Evolutionary conservation across 2,888 invertebrate genomes (phyloP), one percentile per base, ranked within the genome.

Genomic region (Agrilus mali): DNA sequence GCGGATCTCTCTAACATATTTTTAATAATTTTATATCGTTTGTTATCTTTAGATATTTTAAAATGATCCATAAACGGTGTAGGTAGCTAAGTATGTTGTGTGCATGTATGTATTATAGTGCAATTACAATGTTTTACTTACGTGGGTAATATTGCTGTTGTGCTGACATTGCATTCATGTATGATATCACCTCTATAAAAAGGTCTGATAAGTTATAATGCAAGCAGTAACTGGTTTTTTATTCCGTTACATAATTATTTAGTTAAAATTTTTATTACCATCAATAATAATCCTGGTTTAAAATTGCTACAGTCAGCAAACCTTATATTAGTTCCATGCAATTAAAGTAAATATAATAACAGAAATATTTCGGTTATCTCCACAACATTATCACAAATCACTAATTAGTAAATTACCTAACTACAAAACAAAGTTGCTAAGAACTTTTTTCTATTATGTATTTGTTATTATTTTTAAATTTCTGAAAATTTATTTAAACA

Each of bases 121-220:
- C 17, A 20, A 20, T 20, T 20, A 20, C 20, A 27, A 27, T 27
- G 10, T 27, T 27, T 27, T 10, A 27, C 10, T 10, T 37, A 35
- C 46, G 43, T 43, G 46, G 43, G 38, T 43, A 46, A 43, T 41
- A 41, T 43, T 27, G 35, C 27, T 27, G 27, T 10, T 27, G 10
- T 27, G 27, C 27, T 27, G 27, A 27, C 27, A 27, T 27, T 27
- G 27, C 27, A 27, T 27, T 27, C 27, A 32, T 40, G 41, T 33
- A 48, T 48, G 47, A 48, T 48, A 48, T 48, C 47, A 48, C 43
- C 41, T 46, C 47, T 46, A 48, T 48, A 48, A 45, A 35, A 45
- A 48, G 43, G 32, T 22, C 31, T 38, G 38, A 38, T 38, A 38
- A 27, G 22, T 14, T 27, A 27, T 22, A 27, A 38, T 22, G 31